Percentiles rank a stretch among this genome's conserved stretches.
Evolutionary conservation across 2,888 invertebrate species (phyloP).

Genomic region (Invenusta paracnida): DNA sequence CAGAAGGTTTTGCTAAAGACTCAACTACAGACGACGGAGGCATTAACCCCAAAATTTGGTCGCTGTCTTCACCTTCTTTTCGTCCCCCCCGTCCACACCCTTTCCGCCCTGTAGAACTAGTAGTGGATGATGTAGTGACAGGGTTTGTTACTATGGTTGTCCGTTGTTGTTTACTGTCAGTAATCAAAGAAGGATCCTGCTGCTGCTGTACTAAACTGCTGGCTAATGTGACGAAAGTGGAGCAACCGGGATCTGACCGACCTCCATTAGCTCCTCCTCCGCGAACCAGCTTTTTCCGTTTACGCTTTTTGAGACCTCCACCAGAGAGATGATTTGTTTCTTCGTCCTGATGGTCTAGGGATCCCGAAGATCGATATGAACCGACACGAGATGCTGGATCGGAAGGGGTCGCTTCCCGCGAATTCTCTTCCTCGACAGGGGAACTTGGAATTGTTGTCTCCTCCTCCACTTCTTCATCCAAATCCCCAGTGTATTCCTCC

Average conservation of each 20-base stretch:
- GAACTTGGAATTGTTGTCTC: not conserved
- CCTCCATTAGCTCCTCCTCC: not conserved
- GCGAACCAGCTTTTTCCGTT: not conserved
- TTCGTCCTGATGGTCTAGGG: too few species aligned
- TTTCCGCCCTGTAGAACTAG: not conserved
- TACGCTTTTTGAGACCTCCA: not conserved
- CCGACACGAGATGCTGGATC: too few species aligned
- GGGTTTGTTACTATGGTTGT: not conserved
- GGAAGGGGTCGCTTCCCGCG: not conserved
- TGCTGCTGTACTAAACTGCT: not conserved
- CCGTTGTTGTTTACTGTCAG: not conserved
- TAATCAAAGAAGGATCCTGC: not conserved
- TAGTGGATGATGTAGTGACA: not conserved
- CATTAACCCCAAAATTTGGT: too few species aligned
- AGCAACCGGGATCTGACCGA: not conserved
- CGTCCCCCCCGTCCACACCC: not conserved
- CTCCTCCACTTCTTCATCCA: not conserved
- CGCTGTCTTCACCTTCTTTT: not conserved
- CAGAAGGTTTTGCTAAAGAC: not conserved
- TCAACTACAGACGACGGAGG: not conserved
- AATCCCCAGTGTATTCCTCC: not conserved
- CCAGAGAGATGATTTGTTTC: too few species aligned
- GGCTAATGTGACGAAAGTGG: not conserved
- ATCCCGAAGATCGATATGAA: too few species aligned
- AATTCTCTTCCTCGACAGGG: not conserved